These are phyloP conservation scores for Cremastinae sp. DNA, from an alignment of 2,888 invertebrate genomes.

Conservation along the genomic window DNA sequence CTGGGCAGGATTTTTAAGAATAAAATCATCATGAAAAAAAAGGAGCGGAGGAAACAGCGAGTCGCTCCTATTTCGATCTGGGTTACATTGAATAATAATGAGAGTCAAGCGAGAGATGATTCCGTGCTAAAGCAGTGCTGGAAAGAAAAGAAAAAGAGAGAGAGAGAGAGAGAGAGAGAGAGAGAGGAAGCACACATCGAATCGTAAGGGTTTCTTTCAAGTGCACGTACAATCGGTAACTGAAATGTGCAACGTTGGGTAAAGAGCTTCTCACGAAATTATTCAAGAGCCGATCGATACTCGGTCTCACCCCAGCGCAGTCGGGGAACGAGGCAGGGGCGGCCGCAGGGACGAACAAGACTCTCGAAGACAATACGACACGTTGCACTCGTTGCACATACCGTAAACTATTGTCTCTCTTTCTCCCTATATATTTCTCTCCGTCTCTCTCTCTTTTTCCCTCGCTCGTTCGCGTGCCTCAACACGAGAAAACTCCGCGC, in stretches of 20 bases:
- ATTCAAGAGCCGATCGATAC: conserved; percentile 79
- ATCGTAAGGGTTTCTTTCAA: conserved; percentile 63
- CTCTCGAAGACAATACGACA: conserved; percentile 29
- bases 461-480: background rate
- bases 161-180: conserved; percentile 23
- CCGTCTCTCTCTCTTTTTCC: too few relatives aligned
- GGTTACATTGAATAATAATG: conserved; percentile 61
- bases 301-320: conserved; percentile 61
- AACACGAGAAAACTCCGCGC: background rate
- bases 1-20: too few relatives aligned
- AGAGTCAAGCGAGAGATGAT: conserved; percentile 58
- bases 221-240: conserved; percentile 67
- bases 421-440: too few relatives aligned
- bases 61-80: conserved; percentile 56
- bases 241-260: conserved; percentile 72
- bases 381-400: conserved; percentile 47
- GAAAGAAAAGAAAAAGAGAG: background rate
- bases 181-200: conserved; percentile 53
- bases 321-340: background rate
- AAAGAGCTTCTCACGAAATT: conserved; percentile 75
- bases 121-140: conserved; percentile 24
- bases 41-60: conserved; percentile 10
- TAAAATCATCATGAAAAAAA: conserved; percentile 8
- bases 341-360: conserved; percentile 10
- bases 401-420: conserved; percentile 37